Evolutionary conservation across 2,888 invertebrate genomes (phyloP).

Genomic region (Apantesis nais): DNA sequence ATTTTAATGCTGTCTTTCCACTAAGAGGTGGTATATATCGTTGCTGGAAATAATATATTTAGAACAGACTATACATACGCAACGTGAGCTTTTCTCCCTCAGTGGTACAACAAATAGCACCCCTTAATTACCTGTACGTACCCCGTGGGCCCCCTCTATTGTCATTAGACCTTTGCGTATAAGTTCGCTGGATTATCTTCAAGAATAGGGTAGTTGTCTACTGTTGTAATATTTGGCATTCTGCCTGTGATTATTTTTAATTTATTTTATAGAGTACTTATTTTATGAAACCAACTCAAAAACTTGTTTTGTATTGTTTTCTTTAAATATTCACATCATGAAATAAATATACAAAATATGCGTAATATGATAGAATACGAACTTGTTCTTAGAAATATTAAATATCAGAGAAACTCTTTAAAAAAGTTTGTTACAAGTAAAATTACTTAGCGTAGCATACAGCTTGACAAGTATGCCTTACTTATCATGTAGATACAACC

Average conservation of each 20-base stretch:
- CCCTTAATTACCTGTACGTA: background rate
- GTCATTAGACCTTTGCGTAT: background rate
- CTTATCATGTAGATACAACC: background rate
- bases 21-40: too few species aligned
- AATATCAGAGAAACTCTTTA: background rate
- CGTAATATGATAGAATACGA: background rate
- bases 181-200: background rate
- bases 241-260: background rate
- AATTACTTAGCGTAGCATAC: background rate
- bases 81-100: background rate
- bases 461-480: background rate
- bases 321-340: too few species aligned
- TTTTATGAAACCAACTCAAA: background rate
- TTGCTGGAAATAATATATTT: background rate
- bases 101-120: background rate
- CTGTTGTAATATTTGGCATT: background rate
- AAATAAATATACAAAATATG: background rate
- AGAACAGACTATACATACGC: background rate
- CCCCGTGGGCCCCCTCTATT: background rate
- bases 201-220: conserved; percentile 1
- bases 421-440: background rate
- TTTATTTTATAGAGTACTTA: background rate
- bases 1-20: too few species aligned
- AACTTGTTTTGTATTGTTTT: background rate
- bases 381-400: background rate